Evolutionary conservation across 2,888 invertebrate genomes (phyloP).

Genomic region (Pseudoips prasinana): DNA sequence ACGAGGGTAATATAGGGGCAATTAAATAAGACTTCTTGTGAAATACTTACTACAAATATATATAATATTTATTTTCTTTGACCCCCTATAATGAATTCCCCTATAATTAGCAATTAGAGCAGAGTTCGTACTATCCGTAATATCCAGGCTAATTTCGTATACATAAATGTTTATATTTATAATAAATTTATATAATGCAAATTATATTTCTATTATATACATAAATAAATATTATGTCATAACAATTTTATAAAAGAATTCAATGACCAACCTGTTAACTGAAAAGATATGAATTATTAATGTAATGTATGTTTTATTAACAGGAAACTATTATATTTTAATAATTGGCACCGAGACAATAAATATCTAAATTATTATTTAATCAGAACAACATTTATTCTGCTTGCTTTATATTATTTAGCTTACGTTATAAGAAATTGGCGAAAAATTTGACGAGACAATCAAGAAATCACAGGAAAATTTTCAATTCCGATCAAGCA

Average conservation of each 20-base stretch:
- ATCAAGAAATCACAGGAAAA: constrained; percentile 28
- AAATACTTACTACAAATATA: no score
- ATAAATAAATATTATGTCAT: no score
- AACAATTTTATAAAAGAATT: neutral
- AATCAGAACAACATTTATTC: constrained; percentile 28
- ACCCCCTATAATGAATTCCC: no score
- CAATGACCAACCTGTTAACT: constrained; percentile 21
- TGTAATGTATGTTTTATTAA: constrained; percentile 25
- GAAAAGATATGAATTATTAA: constrained; percentile 19
- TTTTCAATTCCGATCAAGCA: constrained; percentile 43
- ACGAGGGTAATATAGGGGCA: no score
- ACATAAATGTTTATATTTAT: no score
- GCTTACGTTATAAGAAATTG: constrained; percentile 32
- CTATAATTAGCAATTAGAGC: no score
- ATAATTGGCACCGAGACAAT: constrained; percentile 58
- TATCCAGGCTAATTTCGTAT: no score
- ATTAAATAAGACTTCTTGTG: no score
- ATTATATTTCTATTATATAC: neutral
- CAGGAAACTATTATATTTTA: constrained; percentile 41
- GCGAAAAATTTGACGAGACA: constrained; percentile 33
- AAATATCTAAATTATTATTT: constrained; percentile 39
- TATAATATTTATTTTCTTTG: no score
- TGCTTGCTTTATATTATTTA: constrained; percentile 20
- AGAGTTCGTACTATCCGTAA: no score
- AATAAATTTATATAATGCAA: no score